Percentiles rank a stretch among this genome's conserved stretches.
phyloP scores from a whole-genome alignment of 2,113 vertebrate species.

The Podocnemis expansa region DNA sequence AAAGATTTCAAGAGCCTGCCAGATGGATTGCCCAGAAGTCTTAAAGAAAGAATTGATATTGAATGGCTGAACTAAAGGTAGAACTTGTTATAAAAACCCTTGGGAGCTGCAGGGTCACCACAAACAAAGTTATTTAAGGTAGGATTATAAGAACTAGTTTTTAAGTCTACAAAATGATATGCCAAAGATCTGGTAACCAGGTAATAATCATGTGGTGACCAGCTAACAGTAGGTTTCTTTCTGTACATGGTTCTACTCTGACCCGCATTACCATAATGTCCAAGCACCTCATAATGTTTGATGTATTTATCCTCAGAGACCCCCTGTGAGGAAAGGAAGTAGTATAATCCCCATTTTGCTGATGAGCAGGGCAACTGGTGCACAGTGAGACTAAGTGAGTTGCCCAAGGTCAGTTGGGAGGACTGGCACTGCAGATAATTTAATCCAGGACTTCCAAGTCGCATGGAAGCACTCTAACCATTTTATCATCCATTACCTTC shows the following conservation, averaged over 20 bases:
- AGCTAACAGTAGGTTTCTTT: not conserved
- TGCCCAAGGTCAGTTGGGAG: not conserved
- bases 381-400: not conserved
- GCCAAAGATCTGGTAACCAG: not conserved
- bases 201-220: not conserved
- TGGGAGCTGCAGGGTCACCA: not conserved
- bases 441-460: not conserved
- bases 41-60: constrained; percentile 8
- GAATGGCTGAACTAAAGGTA: not conserved
- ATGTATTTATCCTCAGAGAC: not conserved
- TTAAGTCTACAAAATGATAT: not conserved
- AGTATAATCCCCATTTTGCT: not conserved
- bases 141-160: not conserved
- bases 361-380: not conserved
- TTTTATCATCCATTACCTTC: not conserved
- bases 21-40: constrained; percentile 14
- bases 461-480: not conserved
- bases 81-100: not conserved
- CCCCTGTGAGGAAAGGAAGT: not conserved
- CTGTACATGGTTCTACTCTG: not conserved
- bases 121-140: not conserved
- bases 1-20: constrained; percentile 27
- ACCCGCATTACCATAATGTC: not conserved
- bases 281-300: not conserved
- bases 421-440: not conserved